Percentiles rank a stretch among this genome's conserved stretches.
phyloP scores from a whole-genome alignment of 2,888 invertebrate genomes.

The Dimorphilus gyrociliatus region DNA sequence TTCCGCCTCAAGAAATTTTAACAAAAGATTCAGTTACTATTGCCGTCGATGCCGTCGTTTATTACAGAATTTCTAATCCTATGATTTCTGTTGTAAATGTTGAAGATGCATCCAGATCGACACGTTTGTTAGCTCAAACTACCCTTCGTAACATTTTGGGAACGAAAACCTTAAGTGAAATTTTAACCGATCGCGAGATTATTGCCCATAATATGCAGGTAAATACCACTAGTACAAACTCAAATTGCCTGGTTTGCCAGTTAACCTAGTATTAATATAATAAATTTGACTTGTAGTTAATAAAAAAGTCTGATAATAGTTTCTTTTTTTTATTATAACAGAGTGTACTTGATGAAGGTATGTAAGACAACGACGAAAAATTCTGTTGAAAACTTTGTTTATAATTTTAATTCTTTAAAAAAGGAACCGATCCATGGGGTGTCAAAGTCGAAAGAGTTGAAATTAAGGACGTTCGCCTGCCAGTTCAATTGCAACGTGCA shows the following conservation, averaged over 20 bases:
- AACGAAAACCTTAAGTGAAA: constrained; percentile 6
- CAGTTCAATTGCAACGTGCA: constrained; percentile 18
- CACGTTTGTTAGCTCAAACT: constrained; percentile 6
- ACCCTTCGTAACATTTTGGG: constrained; percentile 7
- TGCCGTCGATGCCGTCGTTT: constrained; percentile 7
- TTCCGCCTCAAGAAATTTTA: constrained; percentile 3
- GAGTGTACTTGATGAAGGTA: constrained; percentile 35
- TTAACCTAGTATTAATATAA: background rate
- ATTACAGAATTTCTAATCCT: constrained; percentile 7
- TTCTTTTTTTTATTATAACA: constrained; percentile 8
- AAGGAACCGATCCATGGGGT: constrained; percentile 9
- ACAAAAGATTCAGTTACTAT: constrained; percentile 7
- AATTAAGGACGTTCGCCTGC: constrained; percentile 18
- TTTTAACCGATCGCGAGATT: constrained; percentile 7
- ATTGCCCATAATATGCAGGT: constrained; percentile 6
- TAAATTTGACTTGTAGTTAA: background rate
- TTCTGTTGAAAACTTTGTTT: background rate
- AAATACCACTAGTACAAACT: background rate
- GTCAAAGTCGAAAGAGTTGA: constrained; percentile 6
- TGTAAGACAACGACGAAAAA: constrained; percentile 16
- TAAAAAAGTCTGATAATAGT: background rate
- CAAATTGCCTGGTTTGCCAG: background rate
- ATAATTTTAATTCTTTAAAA: background rate
- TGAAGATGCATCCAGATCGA: constrained; percentile 6
- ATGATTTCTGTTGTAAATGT: constrained; percentile 6